Evolutionary conservation across 2,888 invertebrate genomes (phyloP).

Genomic region (Macaria liturata): DNA sequence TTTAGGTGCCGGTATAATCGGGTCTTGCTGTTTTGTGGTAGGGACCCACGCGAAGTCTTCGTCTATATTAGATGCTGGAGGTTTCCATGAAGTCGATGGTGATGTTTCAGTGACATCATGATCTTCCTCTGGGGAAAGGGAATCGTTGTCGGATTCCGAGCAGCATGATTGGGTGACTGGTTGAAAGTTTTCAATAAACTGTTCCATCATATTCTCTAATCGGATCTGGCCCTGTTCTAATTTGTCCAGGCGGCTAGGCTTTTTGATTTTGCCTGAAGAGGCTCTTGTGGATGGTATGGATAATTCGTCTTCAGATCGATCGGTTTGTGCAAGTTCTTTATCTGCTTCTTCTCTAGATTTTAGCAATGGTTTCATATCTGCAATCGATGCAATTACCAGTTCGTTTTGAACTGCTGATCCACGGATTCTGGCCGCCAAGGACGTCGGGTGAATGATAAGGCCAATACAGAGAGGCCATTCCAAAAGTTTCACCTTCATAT

Average conservation of each 20-base stretch:
- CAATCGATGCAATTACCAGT: conserved; percentile 23
- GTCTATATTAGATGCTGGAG: neutral
- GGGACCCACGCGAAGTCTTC: neutral
- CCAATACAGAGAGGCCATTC: conserved; percentile 38
- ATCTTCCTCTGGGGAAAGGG: too few relatives aligned
- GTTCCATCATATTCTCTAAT: too few relatives aligned
- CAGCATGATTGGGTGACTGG: too few relatives aligned
- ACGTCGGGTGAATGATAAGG: conserved; percentile 27
- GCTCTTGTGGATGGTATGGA: neutral
- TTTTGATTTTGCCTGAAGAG: too few relatives aligned
- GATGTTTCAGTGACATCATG: too few relatives aligned
- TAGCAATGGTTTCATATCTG: conserved; percentile 27
- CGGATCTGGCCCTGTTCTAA: neutral
- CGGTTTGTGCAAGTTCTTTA: neutral
- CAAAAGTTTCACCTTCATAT: conserved; percentile 36
- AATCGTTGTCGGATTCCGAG: too few relatives aligned
- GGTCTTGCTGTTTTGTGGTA: neutral
- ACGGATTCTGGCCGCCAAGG: conserved; percentile 30
- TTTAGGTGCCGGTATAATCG: too few relatives aligned
- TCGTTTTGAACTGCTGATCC: conserved; percentile 32
- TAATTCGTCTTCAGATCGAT: too few relatives aligned
- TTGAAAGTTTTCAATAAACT: too few relatives aligned
- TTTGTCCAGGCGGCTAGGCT: neutral
- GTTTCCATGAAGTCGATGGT: too few relatives aligned
- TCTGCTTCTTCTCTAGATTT: neutral